Evolutionary conservation across 2,113 vertebrate genomes (phyloP).

Genomic region (Ceuthmochares aereus): DNA sequence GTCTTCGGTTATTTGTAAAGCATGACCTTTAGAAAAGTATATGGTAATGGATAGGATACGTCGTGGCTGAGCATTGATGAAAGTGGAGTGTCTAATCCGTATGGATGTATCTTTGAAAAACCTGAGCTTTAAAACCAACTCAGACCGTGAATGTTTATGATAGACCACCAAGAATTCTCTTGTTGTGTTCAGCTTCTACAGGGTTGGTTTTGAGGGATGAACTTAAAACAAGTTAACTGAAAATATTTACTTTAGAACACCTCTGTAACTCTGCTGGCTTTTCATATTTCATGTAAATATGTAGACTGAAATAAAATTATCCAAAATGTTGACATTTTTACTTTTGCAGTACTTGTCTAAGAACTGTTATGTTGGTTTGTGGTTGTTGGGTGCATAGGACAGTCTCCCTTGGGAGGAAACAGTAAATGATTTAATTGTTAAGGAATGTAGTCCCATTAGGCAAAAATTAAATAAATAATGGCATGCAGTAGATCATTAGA

Average conservation of each 20-base stretch:
- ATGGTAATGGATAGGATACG: neutral
- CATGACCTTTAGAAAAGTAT: neutral
- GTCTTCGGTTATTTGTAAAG: neutral
- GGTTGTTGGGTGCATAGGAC: constrained; percentile 24
- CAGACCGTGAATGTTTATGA: neutral
- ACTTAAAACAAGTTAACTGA: neutral
- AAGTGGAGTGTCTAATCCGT: neutral
- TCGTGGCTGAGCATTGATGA: neutral
- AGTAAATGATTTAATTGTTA: constrained; percentile 54
- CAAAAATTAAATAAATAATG: neutral
- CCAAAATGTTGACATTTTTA: neutral
- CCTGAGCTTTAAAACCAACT: neutral
- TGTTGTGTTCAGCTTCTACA: neutral
- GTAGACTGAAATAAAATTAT: neutral
- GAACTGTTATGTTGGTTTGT: neutral
- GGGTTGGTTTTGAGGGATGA: neutral
- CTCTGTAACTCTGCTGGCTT: neutral
- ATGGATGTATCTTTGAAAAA: neutral
- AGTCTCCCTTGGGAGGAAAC: neutral
- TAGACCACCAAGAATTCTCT: neutral
- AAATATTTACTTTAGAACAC: constrained; percentile 36
- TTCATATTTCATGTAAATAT: neutral
- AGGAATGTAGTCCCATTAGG: constrained; percentile 59
- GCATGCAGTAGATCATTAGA: neutral
- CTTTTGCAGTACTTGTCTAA: neutral